Conservation (phyloP, 2,888 invertebrate genomes). For the Drosophila paramelanica region DNA sequence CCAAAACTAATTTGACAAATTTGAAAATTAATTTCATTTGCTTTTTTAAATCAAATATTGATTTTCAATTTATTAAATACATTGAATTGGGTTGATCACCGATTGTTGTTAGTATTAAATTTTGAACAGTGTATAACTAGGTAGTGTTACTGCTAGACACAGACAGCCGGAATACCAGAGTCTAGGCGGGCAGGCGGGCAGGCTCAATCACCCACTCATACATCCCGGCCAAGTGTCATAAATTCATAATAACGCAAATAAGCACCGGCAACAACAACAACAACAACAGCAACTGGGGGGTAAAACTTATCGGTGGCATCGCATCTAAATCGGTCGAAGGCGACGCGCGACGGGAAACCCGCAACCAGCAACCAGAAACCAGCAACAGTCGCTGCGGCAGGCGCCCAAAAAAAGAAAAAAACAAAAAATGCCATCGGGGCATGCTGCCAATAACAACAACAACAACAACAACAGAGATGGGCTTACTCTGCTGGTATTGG, state of each 20-base stretch:
- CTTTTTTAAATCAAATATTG: too few species aligned
- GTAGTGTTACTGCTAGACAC: constrained; percentile 1
- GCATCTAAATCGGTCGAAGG: constrained; percentile 74
- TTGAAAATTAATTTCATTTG: too few species aligned
- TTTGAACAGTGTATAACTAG: neutral
- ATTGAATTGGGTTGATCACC: too few species aligned
- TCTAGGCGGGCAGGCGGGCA: neutral
- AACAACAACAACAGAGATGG: constrained; percentile 28
- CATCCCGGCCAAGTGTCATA: constrained; percentile 73
- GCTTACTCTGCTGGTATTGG: constrained; percentile 43
- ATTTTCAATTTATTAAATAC: too few species aligned
- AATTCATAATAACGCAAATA: constrained; percentile 83
- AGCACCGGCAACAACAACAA: constrained; percentile 65
- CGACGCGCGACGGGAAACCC: constrained; percentile 37
- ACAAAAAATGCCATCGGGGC: constrained; percentile 63
- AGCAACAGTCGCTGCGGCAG: constrained; percentile 29
- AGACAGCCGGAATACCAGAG: constrained; percentile 8
- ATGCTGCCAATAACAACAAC: constrained; percentile 69
- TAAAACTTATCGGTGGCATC: constrained; percentile 72
- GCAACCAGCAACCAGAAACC: constrained; percentile 35
- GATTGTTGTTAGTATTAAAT: neutral
- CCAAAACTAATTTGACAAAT: too few species aligned
- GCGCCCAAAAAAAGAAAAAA: too few species aligned
- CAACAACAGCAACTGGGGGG: constrained; percentile 1
- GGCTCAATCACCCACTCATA: constrained; percentile 31